Evolutionary conservation across 2,888 invertebrate species (phyloP).

Genomic region (Trilocha varians): DNA sequence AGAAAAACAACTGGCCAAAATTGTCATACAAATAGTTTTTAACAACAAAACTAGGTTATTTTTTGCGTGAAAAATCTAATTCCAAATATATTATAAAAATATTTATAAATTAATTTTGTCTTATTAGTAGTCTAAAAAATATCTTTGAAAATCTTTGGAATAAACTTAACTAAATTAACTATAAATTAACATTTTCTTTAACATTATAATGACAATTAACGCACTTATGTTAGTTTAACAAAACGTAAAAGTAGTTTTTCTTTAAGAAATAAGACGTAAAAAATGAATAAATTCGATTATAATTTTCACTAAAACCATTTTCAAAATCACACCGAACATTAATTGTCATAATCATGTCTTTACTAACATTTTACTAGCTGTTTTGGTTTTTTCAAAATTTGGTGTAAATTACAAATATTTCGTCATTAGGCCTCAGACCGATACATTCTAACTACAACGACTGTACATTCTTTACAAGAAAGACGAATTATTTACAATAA

Average conservation of each 20-base stretch:
- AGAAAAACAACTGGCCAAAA: too few relatives aligned
- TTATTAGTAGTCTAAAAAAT: too few relatives aligned
- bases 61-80: neutral
- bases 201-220: neutral
- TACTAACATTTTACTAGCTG: slow-evolving; percentile 10
- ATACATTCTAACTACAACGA: slow-evolving; percentile 23
- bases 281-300: too few relatives aligned
- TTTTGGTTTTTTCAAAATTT: slow-evolving; percentile 4
- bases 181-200: neutral
- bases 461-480: slow-evolving; percentile 40
- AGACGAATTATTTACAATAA: slow-evolving; percentile 33
- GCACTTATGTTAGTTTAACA: too few relatives aligned
- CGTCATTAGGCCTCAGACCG: slow-evolving; percentile 24
- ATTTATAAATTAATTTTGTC: too few relatives aligned
- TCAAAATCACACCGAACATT: too few relatives aligned
- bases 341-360: neutral
- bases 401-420: slow-evolving; percentile 1
- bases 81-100: too few relatives aligned
- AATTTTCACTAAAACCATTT: too few relatives aligned
- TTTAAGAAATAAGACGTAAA: neutral
- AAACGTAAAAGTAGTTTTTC: too few relatives aligned
- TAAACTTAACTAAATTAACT: neutral
- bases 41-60: too few relatives aligned
- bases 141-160: too few relatives aligned
- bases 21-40: too few relatives aligned